Evolutionary conservation across 2,797 vertebrate genomes (phyloP).

Genomic region (Enteromius thamalakanensis): DNA sequence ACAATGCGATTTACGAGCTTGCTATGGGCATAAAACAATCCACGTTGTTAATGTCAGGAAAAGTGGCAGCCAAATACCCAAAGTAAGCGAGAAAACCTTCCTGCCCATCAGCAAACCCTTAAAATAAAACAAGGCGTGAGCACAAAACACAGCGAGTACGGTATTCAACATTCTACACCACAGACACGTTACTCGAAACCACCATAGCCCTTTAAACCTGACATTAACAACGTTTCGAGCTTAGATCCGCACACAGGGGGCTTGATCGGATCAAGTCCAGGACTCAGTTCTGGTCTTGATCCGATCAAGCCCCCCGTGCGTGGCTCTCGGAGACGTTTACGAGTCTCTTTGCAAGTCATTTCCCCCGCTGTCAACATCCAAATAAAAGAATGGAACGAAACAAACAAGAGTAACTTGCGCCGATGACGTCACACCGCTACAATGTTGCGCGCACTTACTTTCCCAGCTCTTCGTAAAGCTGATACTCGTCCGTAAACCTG

Average conservation of each 20-base stretch:
- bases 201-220: conserved; percentile 4
- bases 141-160: conserved; percentile 22
- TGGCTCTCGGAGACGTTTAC: conserved; percentile 28
- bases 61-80: conserved; percentile 35
- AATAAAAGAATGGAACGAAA: conserved; percentile 47
- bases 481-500: conserved; percentile 96
- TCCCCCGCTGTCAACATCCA: conserved; percentile 51
- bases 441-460: conserved; percentile 83
- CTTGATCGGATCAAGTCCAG: conserved; percentile 41
- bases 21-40: conserved; percentile 2
- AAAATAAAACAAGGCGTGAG: conserved; percentile 48
- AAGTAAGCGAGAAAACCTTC: conserved; percentile 39
- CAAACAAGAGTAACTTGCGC: conserved; percentile 52
- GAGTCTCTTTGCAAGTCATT: conserved; percentile 35
- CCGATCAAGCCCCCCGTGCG: conserved; percentile 17
- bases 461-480: conserved; percentile 97
- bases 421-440: conserved; percentile 48
- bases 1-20: conserved; percentile 5
- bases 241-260: conserved; percentile 35
- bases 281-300: conserved; percentile 17
- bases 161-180: not conserved
- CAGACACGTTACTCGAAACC: not conserved
- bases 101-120: conserved; percentile 36
- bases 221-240: conserved; percentile 3
- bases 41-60: conserved; percentile 29